Percentiles rank a stretch among this genome's conserved stretches.
Evolutionary conservation across 2,888 invertebrate species (phyloP).

Genomic region (Tanytarsus gracilentus): DNA sequence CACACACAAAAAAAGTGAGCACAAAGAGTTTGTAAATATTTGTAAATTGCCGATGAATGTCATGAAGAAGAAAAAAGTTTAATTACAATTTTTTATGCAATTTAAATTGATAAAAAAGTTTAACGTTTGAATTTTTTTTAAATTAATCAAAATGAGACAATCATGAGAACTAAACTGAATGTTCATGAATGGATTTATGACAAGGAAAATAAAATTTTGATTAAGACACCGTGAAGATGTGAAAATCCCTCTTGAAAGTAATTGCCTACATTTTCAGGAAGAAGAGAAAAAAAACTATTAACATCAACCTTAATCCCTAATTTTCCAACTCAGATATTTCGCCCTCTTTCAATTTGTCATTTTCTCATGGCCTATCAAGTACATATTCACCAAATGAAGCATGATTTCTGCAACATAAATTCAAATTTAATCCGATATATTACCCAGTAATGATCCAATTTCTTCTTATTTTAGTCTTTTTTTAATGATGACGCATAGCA

Average conservation of each 20-base stretch:
- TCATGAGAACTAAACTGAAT: too few species aligned
- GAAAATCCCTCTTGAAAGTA: slow-evolving; percentile 21
- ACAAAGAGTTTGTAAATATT: background rate
- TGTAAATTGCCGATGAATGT: background rate
- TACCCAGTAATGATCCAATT: slow-evolving; percentile 23
- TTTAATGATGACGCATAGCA: slow-evolving; percentile 18
- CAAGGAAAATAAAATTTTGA: background rate
- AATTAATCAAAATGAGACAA: too few species aligned
- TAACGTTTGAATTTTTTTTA: too few species aligned
- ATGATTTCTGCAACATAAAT: slow-evolving; percentile 21
- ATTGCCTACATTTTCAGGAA: background rate
- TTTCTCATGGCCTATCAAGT: background rate
- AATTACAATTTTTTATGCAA: too few species aligned
- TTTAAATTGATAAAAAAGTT: too few species aligned
- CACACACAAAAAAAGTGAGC: background rate
- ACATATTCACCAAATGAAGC: slow-evolving; percentile 13
- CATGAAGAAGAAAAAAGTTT: background rate
- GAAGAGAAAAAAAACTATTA: slow-evolving; percentile 27
- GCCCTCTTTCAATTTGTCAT: slow-evolving; percentile 20
- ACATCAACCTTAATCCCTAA: slow-evolving; percentile 25
- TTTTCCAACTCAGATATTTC: background rate
- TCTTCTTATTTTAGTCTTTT: slow-evolving; percentile 1
- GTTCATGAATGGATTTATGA: too few species aligned
- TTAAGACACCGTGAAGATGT: background rate
- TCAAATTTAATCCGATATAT: slow-evolving; percentile 26